Evolutionary conservation across 2,797 vertebrate genomes (phyloP).

Genomic region (Kryptopterus vitreolus): DNA sequence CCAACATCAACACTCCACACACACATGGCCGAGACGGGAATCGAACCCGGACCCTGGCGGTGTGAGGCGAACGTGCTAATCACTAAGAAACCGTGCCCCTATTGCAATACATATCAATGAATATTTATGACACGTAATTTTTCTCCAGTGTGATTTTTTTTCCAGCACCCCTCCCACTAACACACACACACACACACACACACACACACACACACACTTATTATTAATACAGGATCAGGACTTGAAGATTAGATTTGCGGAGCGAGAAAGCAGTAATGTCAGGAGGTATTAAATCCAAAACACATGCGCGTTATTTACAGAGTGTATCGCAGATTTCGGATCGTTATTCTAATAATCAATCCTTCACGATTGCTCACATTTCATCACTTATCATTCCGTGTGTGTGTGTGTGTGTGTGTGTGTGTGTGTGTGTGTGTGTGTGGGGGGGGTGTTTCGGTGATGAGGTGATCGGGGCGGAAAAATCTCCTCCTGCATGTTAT

Average conservation of each 20-base stretch:
- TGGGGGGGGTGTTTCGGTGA: slow-evolving; percentile 54
- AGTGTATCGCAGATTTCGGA: background rate
- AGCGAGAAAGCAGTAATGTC: background rate
- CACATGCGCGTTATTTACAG: background rate
- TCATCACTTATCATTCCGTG: background rate
- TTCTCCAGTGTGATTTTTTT: background rate
- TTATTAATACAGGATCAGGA: background rate
- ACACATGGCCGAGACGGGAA: too few relatives aligned
- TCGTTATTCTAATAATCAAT: slow-evolving; percentile 6
- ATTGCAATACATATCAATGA: too few relatives aligned
- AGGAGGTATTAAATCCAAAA: background rate
- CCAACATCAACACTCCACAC: too few relatives aligned
- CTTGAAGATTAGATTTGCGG: background rate
- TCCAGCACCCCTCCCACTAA: too few relatives aligned
- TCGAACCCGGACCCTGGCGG: too few relatives aligned
- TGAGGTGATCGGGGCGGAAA: slow-evolving; percentile 68
- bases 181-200: background rate
- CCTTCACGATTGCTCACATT: background rate
- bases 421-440: background rate
- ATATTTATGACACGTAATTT: background rate
- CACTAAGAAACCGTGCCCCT: too few relatives aligned
- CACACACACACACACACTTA: background rate
- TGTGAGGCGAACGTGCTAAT: too few relatives aligned
- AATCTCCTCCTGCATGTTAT: slow-evolving; percentile 34
- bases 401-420: slow-evolving; percentile 1